Evolutionary conservation across 2,113 vertebrate species (phyloP).

Genomic region (Oryzias celebensis): DNA sequence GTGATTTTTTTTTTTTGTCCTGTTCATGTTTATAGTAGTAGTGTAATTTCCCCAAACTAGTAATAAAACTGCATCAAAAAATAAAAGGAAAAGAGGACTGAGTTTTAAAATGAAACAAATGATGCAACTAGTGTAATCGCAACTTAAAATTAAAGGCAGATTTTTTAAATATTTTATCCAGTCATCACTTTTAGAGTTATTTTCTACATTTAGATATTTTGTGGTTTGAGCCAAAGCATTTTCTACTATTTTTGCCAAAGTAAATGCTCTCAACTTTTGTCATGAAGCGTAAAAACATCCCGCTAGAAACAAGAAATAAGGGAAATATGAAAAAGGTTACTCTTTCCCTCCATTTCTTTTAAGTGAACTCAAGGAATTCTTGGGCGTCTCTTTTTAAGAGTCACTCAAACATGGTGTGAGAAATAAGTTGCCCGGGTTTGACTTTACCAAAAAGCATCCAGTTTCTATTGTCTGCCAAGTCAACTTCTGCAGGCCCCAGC

Average conservation of each 20-base stretch:
- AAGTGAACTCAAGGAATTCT: slow-evolving; percentile 56
- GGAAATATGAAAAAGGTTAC: slow-evolving; percentile 30
- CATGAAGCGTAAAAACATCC: slow-evolving; percentile 6
- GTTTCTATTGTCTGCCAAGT: slow-evolving; percentile 75
- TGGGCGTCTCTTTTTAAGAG: slow-evolving; percentile 51
- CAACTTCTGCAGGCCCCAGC: slow-evolving; percentile 78
- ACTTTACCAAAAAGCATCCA: slow-evolving; percentile 77
- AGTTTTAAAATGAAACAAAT: slow-evolving; percentile 8
- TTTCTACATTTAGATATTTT: too few species aligned
- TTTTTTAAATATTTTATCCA: not conserved
- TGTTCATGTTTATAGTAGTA: too few species aligned
- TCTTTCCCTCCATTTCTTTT: slow-evolving; percentile 19
- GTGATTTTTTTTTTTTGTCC: too few species aligned
- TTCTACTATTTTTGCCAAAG: too few species aligned
- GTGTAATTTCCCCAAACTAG: not conserved
- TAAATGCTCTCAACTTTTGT: not conserved
- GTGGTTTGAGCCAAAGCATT: too few species aligned
- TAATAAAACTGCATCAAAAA: not conserved
- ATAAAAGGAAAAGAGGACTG: not conserved
- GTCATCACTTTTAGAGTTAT: not conserved
- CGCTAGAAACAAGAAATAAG: slow-evolving; percentile 10
- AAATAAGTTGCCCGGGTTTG: slow-evolving; percentile 77
- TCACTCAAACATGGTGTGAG: slow-evolving; percentile 70
- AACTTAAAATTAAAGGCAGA: not conserved
- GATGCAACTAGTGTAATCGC: not conserved